Conservation (phyloP, 2,888 invertebrate species). For the Itoplectis maculator region DNA sequence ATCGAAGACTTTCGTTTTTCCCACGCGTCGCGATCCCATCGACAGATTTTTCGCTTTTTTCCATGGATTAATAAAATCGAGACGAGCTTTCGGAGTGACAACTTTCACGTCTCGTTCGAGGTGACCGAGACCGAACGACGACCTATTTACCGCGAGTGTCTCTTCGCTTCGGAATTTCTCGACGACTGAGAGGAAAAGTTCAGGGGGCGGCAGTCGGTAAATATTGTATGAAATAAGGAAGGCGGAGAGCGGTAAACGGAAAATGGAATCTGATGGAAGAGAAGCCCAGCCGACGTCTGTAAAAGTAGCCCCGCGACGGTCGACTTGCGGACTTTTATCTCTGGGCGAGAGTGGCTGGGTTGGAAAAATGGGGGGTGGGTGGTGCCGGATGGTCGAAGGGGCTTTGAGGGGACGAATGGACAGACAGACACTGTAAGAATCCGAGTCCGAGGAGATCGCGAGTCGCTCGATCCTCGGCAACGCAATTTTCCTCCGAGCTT, state of each 20-base stretch:
- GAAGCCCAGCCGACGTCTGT: background rate
- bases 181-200: background rate
- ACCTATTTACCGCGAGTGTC: background rate
- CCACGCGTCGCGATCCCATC: background rate
- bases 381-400: conserved; percentile 12
- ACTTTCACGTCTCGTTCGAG: no score
- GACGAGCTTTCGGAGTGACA: background rate
- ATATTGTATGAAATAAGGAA: conserved; percentile 24
- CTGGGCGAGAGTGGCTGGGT: background rate
- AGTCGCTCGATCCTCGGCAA: conserved; percentile 7
- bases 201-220: background rate
- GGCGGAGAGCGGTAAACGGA: background rate
- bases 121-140: no score
- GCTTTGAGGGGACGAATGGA: conserved; percentile 12
- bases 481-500: background rate
- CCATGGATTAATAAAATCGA: conserved; percentile 8
- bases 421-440: background rate
- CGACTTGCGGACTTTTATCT: background rate
- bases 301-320: no score
- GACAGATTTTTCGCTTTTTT: conserved; percentile 19
- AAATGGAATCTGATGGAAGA: conserved; percentile 5
- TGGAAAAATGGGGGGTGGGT: background rate
- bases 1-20: background rate
- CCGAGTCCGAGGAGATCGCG: background rate
- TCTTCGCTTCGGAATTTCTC: background rate